Evolutionary conservation across 2,797 vertebrate genomes (phyloP).

Genomic region (Lacerta agilis): DNA sequence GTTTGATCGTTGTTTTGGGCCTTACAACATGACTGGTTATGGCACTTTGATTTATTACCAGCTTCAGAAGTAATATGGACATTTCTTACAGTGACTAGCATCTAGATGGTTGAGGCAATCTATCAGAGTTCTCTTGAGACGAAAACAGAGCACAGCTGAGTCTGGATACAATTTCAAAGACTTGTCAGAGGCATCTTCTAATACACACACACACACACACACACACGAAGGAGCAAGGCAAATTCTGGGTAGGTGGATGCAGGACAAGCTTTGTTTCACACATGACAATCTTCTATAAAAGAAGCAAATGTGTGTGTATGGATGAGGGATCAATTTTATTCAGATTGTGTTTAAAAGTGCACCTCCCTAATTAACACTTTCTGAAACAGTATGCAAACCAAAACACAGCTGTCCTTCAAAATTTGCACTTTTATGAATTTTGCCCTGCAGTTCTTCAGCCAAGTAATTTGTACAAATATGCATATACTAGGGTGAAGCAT

Average conservation of each 20-base stretch:
- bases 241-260: not conserved
- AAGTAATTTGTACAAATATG: too few species aligned
- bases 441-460: too few species aligned
- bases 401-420: too few species aligned
- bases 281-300: not conserved
- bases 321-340: too few species aligned
- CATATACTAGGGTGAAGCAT: too few species aligned
- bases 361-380: too few species aligned
- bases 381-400: too few species aligned
- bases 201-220: not conserved
- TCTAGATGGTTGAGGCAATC: slow-evolving; percentile 57
- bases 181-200: not conserved
- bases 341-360: too few species aligned
- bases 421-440: too few species aligned
- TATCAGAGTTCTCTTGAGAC: slow-evolving; percentile 65
- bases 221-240: not conserved
- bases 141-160: slow-evolving; percentile 44
- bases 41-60: slow-evolving; percentile 61
- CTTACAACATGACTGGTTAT: slow-evolving; percentile 51
- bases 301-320: not conserved
- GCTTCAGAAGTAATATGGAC: slow-evolving; percentile 41
- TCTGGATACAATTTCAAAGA: slow-evolving; percentile 49
- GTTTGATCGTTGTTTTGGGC: slow-evolving; percentile 27
- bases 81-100: slow-evolving; percentile 56
- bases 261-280: not conserved